Evolutionary conservation across 1,140 invertebrate species (phyloP).

Genomic region (Nasonia longicornis): DNA sequence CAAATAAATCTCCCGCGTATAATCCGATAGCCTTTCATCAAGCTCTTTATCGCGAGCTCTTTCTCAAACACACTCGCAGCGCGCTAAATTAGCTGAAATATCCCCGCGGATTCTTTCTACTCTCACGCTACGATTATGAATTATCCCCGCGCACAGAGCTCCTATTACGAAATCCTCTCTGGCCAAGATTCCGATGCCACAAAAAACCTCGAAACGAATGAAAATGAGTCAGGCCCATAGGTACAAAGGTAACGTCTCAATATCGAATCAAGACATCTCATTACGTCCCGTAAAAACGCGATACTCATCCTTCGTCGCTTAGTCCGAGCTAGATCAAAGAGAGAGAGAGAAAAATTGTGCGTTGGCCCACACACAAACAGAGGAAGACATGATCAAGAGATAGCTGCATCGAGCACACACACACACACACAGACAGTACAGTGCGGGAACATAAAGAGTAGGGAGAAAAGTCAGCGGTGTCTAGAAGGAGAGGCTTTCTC

Average conservation of each 20-base stretch:
- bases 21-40: not conserved
- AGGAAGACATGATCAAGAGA: not conserved
- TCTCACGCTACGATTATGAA: not conserved
- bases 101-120: not conserved
- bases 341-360: not conserved
- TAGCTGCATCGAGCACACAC: not conserved
- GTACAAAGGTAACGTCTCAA: not conserved
- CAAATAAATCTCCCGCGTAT: too few species aligned
- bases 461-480: not conserved
- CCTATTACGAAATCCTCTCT: not conserved
- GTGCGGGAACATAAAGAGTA: not conserved
- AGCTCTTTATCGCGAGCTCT: not conserved
- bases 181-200: not conserved
- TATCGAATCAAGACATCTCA: not conserved
- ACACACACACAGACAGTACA: not conserved
- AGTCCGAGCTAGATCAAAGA: not conserved
- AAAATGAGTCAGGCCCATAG: not conserved
- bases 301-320: not conserved
- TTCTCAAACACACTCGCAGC: too few species aligned
- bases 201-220: not conserved
- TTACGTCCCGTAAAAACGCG: too few species aligned
- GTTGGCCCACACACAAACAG: not conserved
- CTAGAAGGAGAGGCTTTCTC: conserved; percentile 41
- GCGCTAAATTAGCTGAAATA: not conserved
- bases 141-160: not conserved